These are phyloP conservation scores for Champsocephalus esox DNA, from an alignment of 2,797 vertebrate genomes.

Conservation along the genomic window DNA sequence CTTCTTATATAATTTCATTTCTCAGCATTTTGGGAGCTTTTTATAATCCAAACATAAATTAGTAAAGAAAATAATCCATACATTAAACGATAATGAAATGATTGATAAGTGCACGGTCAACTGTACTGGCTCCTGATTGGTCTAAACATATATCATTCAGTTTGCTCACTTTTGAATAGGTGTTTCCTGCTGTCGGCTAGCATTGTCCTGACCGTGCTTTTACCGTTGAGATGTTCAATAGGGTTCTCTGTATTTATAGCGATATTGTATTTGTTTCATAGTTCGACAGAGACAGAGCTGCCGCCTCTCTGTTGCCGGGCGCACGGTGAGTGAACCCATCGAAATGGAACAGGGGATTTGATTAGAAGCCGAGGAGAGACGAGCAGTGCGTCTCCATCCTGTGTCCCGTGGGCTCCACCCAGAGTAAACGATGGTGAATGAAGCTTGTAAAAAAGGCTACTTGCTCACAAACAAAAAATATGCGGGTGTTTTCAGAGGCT, in stretches of 20 bases:
- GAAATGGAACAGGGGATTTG: constrained; percentile 55
- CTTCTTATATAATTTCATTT: no score
- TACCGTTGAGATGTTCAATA: not conserved
- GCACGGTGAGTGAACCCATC: not conserved
- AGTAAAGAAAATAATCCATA: not conserved
- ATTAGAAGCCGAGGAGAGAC: constrained; percentile 55
- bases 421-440: constrained; percentile 29
- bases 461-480: constrained; percentile 37
- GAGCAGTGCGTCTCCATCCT: constrained; percentile 35
- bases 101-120: not conserved
- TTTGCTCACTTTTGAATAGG: not conserved
- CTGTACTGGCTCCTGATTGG: not conserved
- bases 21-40: not conserved
- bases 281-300: not conserved
- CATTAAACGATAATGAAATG: not conserved
- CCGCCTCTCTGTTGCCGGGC: constrained; percentile 7
- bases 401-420: constrained; percentile 51
- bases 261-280: constrained; percentile 2
- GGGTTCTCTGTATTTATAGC: not conserved
- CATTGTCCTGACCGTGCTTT: not conserved
- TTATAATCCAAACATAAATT: not conserved
- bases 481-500: constrained; percentile 30
- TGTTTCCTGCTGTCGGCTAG: not conserved
- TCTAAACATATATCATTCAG: not conserved
- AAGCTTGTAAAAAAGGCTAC: constrained; percentile 13